A percentile compares a stretch with the other conserved stretches of the same genome.
These are phyloP conservation scores for Bimastos eiseni DNA, from an alignment of 2,888 invertebrate genomes.

Conservation along the genomic window DNA sequence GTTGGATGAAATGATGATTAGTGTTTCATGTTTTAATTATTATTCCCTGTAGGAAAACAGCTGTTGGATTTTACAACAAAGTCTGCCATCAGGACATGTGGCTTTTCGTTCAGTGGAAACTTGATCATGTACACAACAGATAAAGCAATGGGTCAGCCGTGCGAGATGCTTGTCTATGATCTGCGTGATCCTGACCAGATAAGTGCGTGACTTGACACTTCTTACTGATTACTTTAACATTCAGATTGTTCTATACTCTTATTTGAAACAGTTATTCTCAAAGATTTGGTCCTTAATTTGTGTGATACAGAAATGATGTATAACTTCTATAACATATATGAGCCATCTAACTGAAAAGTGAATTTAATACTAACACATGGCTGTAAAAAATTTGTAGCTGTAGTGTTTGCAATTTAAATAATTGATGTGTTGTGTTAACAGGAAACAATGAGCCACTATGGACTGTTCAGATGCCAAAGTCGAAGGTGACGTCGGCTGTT, in stretches of 20 bases:
- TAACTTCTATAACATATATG: background rate
- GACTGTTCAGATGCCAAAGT: conserved; percentile 56
- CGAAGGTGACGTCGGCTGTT: conserved; percentile 84
- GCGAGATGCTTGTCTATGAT: conserved; percentile 80
- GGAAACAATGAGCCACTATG: conserved; percentile 40
- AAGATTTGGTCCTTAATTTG: background rate
- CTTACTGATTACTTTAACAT: too few relatives aligned
- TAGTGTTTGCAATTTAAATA: background rate
- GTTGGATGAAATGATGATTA: background rate
- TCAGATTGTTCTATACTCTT: background rate
- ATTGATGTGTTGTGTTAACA: conserved; percentile 16
- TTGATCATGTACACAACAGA: conserved; percentile 91
- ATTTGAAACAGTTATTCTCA: background rate
- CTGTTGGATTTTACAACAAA: conserved; percentile 52
- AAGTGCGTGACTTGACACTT: conserved; percentile 49
- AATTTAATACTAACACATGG: background rate
- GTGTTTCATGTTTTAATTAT: background rate
- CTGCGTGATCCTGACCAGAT: conserved; percentile 62
- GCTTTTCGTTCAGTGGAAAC: conserved; percentile 89
- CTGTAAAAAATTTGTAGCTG: background rate
- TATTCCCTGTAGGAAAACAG: conserved; percentile 51
- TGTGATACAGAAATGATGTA: background rate
- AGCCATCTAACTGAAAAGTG: background rate
- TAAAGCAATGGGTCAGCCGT: conserved; percentile 84
- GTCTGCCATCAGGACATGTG: conserved; percentile 87